Evolutionary conservation across 2,888 invertebrate genomes (phyloP), one percentile per base, ranked within the genome.

Genomic region (Resseliella maxima): DNA sequence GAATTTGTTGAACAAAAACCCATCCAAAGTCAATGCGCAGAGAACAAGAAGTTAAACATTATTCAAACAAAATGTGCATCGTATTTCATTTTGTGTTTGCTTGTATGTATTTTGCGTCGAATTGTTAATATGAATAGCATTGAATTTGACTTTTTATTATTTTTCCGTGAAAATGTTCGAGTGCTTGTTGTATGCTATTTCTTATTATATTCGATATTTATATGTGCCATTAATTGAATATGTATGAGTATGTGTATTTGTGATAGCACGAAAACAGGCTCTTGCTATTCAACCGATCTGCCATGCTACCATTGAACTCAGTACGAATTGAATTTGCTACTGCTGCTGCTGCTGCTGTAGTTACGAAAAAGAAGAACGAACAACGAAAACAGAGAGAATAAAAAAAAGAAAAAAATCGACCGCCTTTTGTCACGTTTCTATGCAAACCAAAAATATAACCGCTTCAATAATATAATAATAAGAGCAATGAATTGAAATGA

Each of bases 181-280:
- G 59, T n/a, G 59, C 24, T 59, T 59, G 46, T 59, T 3, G 27
- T 59, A 18, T 50, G 46, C 46, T 15, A 59, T 59, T 59, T 59
- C 24, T 24, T 24, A n/a, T n/a, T 59, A 24, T 24, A 59, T 59
- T 50, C 46, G 18, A 18, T 6, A 59, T 59, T 24, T 59, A 24
- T 72, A 72, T 72, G 72, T 72, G 35, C 31, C 72, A 72, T 31
- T 31, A 72, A 72, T 72, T 72, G 72, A 72, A 72, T 72, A 72
- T 72, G 27, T 72, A 72, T 72, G 72, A 72, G 72, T 31, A 72
- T 72, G 72, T 31, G 72, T 31, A 31, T 72, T 72, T 27, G 35
- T 12, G 31, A 72, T 72, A 72, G 72, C 72, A 72, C 15, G 59
- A 72, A 72, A 59, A 72, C 15, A 72, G 72, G 59, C 59, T 59